Conservation (phyloP, 2,888 invertebrate genomes). For the Itoplectis maculator region DNA sequence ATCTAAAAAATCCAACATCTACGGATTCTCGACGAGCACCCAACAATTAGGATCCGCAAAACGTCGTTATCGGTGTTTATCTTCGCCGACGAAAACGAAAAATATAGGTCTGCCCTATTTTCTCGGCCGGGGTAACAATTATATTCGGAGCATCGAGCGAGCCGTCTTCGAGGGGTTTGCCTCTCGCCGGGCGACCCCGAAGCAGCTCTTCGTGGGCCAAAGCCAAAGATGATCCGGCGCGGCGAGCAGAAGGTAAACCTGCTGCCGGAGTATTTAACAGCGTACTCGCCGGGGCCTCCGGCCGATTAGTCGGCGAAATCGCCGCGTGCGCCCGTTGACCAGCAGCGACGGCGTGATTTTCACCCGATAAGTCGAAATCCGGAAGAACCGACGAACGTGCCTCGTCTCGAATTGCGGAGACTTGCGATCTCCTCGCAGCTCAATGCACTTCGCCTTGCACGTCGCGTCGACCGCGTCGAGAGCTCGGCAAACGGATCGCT, state of each 20-base stretch:
- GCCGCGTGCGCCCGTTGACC: constrained; percentile 50
- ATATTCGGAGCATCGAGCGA: constrained; percentile 62
- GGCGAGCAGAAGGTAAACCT: constrained; percentile 49
- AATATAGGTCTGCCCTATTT: no score
- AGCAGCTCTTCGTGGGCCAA: constrained; percentile 13
- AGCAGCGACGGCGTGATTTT: constrained; percentile 59
- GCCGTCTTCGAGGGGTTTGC: constrained; percentile 42
- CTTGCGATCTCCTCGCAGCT: constrained; percentile 65
- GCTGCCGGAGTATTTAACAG: constrained; percentile 45
- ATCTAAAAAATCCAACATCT: no score
- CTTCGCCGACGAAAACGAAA: no score
- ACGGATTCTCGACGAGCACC: no score
- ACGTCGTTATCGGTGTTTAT: no score
- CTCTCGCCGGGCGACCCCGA: neutral
- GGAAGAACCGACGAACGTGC: constrained; percentile 73
- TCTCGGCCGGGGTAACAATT: no score
- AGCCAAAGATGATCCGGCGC: constrained; percentile 58
- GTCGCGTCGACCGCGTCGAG: constrained; percentile 29
- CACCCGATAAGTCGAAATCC: constrained; percentile 64
- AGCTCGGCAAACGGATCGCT: constrained; percentile 60
- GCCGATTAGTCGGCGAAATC: constrained; percentile 60
- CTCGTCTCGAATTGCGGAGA: constrained; percentile 73
- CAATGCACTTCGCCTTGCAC: constrained; percentile 9
- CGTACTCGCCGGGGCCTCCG: constrained; percentile 19
- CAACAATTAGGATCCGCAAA: no score